Percentiles rank a stretch among this genome's conserved stretches.
Conservation (phyloP, 2,113 vertebrate species). For the Fulmarus glacialis region DNA sequence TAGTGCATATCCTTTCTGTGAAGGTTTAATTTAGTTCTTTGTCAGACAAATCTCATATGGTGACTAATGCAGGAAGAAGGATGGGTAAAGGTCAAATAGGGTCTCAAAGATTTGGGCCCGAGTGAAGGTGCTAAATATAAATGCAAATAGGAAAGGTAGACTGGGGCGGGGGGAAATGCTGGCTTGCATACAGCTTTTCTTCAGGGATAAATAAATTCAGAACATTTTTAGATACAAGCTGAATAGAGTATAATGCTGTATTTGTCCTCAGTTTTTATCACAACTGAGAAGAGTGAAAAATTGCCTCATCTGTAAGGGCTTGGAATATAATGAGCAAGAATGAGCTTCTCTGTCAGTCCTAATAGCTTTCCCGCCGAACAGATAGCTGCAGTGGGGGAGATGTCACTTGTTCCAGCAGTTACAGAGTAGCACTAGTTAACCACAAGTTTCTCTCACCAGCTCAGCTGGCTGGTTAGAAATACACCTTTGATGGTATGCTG, state of each 20-base stretch:
- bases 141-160: slow-evolving; percentile 18
- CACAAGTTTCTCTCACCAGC: background rate
- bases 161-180: background rate
- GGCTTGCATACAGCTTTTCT: background rate
- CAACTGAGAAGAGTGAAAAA: slow-evolving; percentile 41
- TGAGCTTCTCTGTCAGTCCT: slow-evolving; percentile 23
- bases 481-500: background rate
- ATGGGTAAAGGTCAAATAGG: background rate
- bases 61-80: background rate
- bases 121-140: background rate
- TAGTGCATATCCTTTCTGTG: background rate
- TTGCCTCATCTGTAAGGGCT: slow-evolving; percentile 18
- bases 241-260: slow-evolving; percentile 21
- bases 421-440: background rate
- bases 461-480: background rate
- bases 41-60: background rate
- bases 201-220: slow-evolving; percentile 30
- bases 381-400: background rate
- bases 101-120: background rate
- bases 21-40: background rate
- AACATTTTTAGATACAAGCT: slow-evolving; percentile 1
- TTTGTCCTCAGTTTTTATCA: slow-evolving; percentile 50
- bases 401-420: background rate
- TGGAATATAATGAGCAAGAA: slow-evolving; percentile 52
- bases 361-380: slow-evolving; percentile 24